Conservation (phyloP, 2,888 invertebrate species). For the Oscheius sp. region DNA sequence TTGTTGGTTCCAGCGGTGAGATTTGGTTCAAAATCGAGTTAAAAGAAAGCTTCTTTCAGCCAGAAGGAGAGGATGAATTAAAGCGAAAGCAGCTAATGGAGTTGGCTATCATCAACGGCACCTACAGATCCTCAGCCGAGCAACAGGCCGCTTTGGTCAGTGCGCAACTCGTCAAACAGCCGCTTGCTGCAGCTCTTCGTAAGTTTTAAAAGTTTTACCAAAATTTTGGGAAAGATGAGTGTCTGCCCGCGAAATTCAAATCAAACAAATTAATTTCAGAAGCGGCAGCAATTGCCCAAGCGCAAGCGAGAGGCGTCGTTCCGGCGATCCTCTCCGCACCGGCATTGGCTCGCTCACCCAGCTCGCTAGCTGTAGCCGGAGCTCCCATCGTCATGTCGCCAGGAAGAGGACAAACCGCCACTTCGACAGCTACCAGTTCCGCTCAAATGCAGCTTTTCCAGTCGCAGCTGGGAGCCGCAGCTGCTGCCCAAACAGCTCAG, state of each 20-base stretch:
- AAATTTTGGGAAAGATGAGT: too few relatives aligned
- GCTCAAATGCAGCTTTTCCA: slow-evolving; percentile 12
- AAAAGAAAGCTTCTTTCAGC: slow-evolving; percentile 77
- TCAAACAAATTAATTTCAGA: too few relatives aligned
- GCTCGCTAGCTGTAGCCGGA: slow-evolving; percentile 51
- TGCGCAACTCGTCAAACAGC: slow-evolving; percentile 49
- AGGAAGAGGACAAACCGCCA: slow-evolving; percentile 34
- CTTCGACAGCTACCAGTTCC: slow-evolving; percentile 17
- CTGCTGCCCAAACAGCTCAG: slow-evolving; percentile 23
- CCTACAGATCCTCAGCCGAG: slow-evolving; percentile 79
- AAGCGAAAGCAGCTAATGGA: slow-evolving; percentile 99
- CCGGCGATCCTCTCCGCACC: slow-evolving; percentile 27
- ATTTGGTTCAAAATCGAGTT: slow-evolving; percentile 42
- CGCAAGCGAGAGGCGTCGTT: slow-evolving; percentile 29
- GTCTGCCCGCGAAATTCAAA: too few relatives aligned
- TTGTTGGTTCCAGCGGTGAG: slow-evolving; percentile 89
- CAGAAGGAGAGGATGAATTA: slow-evolving; percentile 98
- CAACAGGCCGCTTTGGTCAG: slow-evolving; percentile 45
- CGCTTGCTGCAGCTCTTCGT: slow-evolving; percentile 46
- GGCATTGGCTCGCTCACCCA: slow-evolving; percentile 42
- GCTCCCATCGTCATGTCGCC: slow-evolving; percentile 64
- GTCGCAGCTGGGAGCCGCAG: slow-evolving; percentile 15
- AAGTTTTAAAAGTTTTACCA: slow-evolving; percentile 10
- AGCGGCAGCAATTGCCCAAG: slow-evolving; percentile 35
- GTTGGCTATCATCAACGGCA: slow-evolving; percentile 98